phyloP scores from a whole-genome alignment of 2,113 vertebrate genomes.

The Cyanoliseus patagonus region DNA sequence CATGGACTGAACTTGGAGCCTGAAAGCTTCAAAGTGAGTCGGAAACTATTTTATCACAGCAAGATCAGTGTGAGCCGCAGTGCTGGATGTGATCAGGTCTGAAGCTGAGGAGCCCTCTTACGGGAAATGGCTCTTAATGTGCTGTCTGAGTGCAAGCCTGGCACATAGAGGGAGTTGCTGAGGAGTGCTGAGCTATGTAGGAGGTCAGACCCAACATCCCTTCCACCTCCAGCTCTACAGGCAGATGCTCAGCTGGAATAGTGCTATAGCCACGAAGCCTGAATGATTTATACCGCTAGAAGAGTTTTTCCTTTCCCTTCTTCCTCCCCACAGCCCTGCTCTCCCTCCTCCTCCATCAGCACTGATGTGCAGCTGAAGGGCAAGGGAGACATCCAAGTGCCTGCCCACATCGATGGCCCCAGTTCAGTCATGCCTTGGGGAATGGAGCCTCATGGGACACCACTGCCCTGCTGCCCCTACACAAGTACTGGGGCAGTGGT shows the following conservation, averaged over 20 bases:
- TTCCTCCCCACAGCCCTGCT: fast-evolving
- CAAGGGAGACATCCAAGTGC: not conserved
- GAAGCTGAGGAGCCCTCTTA: constrained; percentile 6
- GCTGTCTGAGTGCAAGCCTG: not conserved
- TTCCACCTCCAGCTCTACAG: not conserved
- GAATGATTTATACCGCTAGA: not conserved
- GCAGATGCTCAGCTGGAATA: constrained; percentile 13
- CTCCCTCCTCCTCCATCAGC: not conserved
- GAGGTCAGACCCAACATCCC: constrained; percentile 10
- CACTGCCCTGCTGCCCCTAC: fast-evolving
- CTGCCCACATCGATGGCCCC: fast-evolving
- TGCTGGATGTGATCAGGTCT: not conserved
- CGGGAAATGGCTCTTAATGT: not conserved
- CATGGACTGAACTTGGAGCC: not conserved
- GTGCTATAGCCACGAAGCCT: not conserved
- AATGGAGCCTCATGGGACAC: not conserved
- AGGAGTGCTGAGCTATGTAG: not conserved
- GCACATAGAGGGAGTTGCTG: not conserved
- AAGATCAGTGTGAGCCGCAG: constrained; percentile 30
- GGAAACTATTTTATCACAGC: constrained; percentile 62
- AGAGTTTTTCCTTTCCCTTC: not conserved
- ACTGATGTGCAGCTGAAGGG: fast-evolving
- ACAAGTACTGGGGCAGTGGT: not conserved
- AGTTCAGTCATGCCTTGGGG: not conserved
- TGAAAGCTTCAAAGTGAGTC: constrained; percentile 45